phyloP scores from a whole-genome alignment of 1,140 invertebrate genomes.

The Neuroterus valhalla region DNA sequence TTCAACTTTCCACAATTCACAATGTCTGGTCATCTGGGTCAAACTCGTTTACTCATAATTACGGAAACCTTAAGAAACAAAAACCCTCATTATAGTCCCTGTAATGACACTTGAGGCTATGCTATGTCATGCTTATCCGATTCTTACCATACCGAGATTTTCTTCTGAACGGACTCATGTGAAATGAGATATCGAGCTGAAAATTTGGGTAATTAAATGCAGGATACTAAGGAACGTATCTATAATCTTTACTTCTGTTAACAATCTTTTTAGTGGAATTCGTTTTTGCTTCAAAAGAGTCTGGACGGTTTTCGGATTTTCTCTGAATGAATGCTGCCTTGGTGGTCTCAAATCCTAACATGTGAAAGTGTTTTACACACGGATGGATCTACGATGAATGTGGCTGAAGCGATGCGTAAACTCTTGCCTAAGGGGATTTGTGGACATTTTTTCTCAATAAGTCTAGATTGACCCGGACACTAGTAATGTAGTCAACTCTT shows the following conservation, averaged over 20 bases:
- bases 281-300: neutral
- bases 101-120: too few relatives aligned
- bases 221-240: too few relatives aligned
- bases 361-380: conserved; percentile 14
- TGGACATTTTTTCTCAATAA: too few relatives aligned
- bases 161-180: too few relatives aligned
- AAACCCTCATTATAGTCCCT: neutral
- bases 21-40: conserved; percentile 1
- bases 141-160: too few relatives aligned
- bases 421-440: too few relatives aligned
- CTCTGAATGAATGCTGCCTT: neutral
- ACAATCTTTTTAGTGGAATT: neutral
- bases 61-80: neutral
- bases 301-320: neutral
- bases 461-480: too few relatives aligned
- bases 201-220: too few relatives aligned
- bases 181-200: too few relatives aligned
- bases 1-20: neutral
- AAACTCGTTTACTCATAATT: conserved; percentile 4
- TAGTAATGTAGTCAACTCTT: too few relatives aligned
- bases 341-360: neutral
- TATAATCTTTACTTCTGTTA: too few relatives aligned
- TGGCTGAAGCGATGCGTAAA: neutral
- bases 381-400: neutral
- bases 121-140: too few relatives aligned